Evolutionary conservation across 2,113 vertebrate genomes (phyloP), one percentile per base, ranked within the genome.

Genomic region (Oryzias melastigma): DNA sequence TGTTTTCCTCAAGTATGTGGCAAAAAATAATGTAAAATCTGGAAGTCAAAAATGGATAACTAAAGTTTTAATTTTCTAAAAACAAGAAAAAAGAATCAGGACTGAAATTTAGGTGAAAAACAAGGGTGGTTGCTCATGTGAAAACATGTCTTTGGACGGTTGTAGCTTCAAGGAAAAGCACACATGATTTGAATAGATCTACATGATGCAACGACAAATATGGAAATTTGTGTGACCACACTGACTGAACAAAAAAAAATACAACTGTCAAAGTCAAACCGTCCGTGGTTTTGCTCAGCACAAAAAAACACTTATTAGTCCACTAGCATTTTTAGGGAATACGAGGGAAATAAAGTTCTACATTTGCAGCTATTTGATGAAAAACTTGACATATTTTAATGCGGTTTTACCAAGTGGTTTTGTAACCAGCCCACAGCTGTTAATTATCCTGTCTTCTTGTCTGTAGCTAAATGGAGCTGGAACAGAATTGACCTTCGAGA

Each of bases 401-500:
- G 0, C 14, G 0, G 43, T 25, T 57, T 52, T 54, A 12, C 52
- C 14, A 41, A 40, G 14, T 29, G 1, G 35, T 14, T 42, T 45
- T 24, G 17, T 42, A 54, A 58, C 57, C 48, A 6, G 6, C 46
- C 56, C 35, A 47, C 55, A 49, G 25, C 59, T 7, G 0, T 44
- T 3, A 3, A 49, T 66, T 68, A 65, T 20, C 35, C 48, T 1
- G 8, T 74, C 57, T 58, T 49, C 57, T 42, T 46, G 15, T 43
- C 46, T 56, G 18, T 54, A 51, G 48, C 22, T 55, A 29, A 57
- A 74, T 20, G 46, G 48, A 73, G 55, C 53, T 75, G 55, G 75
- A 79, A 68, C 71, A 79, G 80, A 81, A 74, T 85, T 86, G 82
- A 90, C 86, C 89, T 81, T 16, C 18, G 48, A 86, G 87, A 90